These are phyloP conservation scores for Strigamia crassipes DNA, from an alignment of 2,888 invertebrate species.

Conservation along the genomic window DNA sequence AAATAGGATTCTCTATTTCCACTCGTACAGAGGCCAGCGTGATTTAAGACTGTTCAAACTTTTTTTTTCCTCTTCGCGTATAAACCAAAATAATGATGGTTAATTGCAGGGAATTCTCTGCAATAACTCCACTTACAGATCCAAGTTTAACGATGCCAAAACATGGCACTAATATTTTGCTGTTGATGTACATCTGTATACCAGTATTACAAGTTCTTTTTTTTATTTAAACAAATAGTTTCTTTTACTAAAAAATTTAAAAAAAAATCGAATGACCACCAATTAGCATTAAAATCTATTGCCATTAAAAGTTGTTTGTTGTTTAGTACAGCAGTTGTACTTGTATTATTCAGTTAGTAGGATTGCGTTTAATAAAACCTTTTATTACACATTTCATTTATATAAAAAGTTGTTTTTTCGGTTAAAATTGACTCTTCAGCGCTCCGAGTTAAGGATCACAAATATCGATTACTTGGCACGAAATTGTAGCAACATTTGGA, in stretches of 20 bases:
- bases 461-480: not conserved
- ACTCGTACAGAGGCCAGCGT: not conserved
- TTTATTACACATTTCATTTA: not conserved
- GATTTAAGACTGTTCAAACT: slow-evolving; percentile 15
- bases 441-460: slow-evolving; percentile 2
- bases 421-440: slow-evolving; percentile 4
- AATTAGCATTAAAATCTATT: too few relatives aligned
- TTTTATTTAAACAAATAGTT: too few relatives aligned
- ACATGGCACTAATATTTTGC: slow-evolving; percentile 16
- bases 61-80: not conserved
- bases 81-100: slow-evolving; percentile 10
- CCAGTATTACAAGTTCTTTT: too few relatives aligned
- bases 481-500: not conserved
- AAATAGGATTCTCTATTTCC: slow-evolving; percentile 4
- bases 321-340: too few relatives aligned
- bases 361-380: not conserved
- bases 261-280: too few relatives aligned
- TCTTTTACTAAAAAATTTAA: too few relatives aligned
- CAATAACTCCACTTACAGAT: slow-evolving; percentile 11
- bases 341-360: too few relatives aligned
- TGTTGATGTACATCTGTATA: not conserved
- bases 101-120: slow-evolving; percentile 16
- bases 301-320: too few relatives aligned
- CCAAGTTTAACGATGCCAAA: slow-evolving; percentile 16
- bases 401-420: not conserved